phyloP scores from a whole-genome alignment of 2,113 vertebrate species.

The Thymallus thymallus region DNA sequence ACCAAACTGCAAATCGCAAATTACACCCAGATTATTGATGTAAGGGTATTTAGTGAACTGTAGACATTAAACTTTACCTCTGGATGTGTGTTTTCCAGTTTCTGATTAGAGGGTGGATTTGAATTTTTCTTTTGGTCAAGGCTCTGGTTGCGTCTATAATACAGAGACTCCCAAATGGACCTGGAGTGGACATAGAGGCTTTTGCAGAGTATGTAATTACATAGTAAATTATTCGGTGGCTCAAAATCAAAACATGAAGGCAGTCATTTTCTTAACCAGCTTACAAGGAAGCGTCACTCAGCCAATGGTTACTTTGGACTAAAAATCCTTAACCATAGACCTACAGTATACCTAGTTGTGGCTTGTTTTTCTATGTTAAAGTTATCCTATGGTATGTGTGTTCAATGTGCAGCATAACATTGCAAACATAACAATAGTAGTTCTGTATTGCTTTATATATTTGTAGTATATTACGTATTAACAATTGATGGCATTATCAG shows the following conservation, averaged over 20 bases:
- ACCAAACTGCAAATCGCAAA: conserved; percentile 61
- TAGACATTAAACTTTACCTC: conserved; percentile 57
- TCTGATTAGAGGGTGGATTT: conserved; percentile 72
- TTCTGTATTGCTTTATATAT: too few species aligned
- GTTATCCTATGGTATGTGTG: neutral
- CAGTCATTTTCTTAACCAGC: too few species aligned
- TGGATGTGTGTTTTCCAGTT: conserved; percentile 58
- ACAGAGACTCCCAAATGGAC: conserved; percentile 58
- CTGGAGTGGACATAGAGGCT: conserved; percentile 59
- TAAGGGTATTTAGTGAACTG: conserved; percentile 57
- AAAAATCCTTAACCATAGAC: neutral
- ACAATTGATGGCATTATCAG: too few species aligned
- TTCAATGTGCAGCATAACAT: too few species aligned
- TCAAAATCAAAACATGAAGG: conserved; percentile 62
- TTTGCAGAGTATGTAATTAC: conserved; percentile 74
- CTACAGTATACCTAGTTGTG: neutral
- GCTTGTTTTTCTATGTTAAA: neutral
- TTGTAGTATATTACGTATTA: too few species aligned
- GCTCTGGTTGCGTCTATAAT: conserved; percentile 61
- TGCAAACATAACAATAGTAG: too few species aligned
- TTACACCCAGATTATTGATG: conserved; percentile 60
- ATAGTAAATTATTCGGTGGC: conserved; percentile 72
- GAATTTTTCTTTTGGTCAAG: conserved; percentile 71
- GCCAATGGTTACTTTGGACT: neutral
- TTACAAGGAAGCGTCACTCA: conserved; percentile 49